These are phyloP conservation scores for Hesperia comma DNA, from an alignment of 2,888 invertebrate species.

Conservation along the genomic window DNA sequence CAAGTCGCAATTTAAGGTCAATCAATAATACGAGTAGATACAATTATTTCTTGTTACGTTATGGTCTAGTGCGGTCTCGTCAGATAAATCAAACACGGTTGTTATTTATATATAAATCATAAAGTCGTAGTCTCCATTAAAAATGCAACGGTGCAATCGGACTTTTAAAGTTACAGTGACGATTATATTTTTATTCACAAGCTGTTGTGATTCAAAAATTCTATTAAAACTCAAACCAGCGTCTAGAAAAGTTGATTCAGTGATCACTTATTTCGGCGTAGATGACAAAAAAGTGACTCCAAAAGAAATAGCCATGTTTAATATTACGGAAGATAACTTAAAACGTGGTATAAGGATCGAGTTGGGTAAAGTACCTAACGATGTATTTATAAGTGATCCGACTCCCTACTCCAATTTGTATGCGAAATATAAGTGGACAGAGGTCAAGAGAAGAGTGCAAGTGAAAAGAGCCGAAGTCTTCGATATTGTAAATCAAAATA, in stretches of 20 bases:
- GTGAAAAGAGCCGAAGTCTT: constrained; percentile 53
- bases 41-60: constrained; percentile 3
- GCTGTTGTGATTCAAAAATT: constrained; percentile 47
- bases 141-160: background rate
- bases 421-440: constrained; percentile 60
- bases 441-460: constrained; percentile 53
- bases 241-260: constrained; percentile 47
- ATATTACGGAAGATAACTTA: constrained; percentile 60
- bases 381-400: constrained; percentile 64
- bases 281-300: constrained; percentile 59
- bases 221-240: constrained; percentile 54
- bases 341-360: constrained; percentile 59
- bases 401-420: constrained; percentile 62
- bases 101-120: constrained; percentile 1
- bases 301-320: constrained; percentile 59
- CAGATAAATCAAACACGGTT: background rate
- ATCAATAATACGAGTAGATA: background rate
- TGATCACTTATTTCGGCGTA: constrained; percentile 49
- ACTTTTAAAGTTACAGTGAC: background rate
- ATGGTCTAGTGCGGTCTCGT: background rate
- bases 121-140: background rate
- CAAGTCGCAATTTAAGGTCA: constrained; percentile 1
- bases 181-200: background rate
- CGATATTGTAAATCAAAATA: constrained; percentile 55
- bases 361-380: constrained; percentile 60